Percentiles rank a stretch among this genome's conserved stretches.
These are phyloP conservation scores for Microtus oregoni DNA, from an alignment of 2,113 vertebrate species.

Conservation along the genomic window DNA sequence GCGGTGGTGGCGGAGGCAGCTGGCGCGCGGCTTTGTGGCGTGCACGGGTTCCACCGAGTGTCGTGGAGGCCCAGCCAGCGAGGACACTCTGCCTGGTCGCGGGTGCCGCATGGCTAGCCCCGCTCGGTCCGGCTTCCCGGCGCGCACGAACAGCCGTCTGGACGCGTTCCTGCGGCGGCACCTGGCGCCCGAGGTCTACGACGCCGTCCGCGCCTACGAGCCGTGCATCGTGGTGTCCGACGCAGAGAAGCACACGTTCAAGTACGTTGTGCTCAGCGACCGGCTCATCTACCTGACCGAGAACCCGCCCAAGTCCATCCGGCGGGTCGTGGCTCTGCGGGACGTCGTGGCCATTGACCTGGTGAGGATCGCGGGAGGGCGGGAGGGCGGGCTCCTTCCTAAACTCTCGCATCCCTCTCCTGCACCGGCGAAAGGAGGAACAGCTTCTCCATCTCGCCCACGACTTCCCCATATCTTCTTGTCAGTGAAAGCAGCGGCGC, in stretches of 20 bases:
- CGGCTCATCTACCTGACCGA: conserved; percentile 88
- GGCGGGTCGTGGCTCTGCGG: conserved; percentile 81
- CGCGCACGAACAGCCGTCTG: conserved; percentile 84
- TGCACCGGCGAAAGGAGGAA: background rate
- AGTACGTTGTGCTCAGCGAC: conserved; percentile 89
- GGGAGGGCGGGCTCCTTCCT: background rate
- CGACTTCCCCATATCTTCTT: background rate
- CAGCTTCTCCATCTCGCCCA: background rate
- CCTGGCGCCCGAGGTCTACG: conserved; percentile 84
- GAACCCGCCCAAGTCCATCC: conserved; percentile 86
- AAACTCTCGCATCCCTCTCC: background rate
- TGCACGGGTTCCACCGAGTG: conserved; percentile 1
- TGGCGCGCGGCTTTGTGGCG: conserved; percentile 54
- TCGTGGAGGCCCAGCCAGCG: fast-evolving
- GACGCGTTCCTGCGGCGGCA: conserved; percentile 89
- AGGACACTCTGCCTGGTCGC: background rate
- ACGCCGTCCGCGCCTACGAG: conserved; percentile 87
- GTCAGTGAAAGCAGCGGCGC: background rate
- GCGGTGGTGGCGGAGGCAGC: background rate
- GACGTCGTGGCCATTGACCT: conserved; percentile 87
- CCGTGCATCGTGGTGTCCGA: conserved; percentile 88
- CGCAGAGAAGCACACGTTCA: conserved; percentile 84
- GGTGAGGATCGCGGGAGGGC: conserved; percentile 82
- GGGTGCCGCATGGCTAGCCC: conserved; percentile 80
- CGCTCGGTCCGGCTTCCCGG: conserved; percentile 59